Conservation (phyloP, 2,888 invertebrate species). For the Cerastoderma edule region DNA sequence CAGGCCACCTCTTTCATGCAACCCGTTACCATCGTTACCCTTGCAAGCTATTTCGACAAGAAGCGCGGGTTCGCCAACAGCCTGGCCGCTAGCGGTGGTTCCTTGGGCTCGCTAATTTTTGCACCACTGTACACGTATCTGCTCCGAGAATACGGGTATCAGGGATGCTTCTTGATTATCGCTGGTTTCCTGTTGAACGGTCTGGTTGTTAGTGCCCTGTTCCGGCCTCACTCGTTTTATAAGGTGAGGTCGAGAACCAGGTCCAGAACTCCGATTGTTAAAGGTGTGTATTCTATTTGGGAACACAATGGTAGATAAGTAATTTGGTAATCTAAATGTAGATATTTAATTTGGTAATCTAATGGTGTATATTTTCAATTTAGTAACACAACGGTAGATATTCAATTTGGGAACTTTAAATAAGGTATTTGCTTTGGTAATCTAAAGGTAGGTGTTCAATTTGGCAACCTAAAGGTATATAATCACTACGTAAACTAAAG, state of each 20-base stretch:
- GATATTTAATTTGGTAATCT: no score
- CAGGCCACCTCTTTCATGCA: conserved; percentile 32
- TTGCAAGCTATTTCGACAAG: conserved; percentile 39
- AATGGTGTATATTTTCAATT: no score
- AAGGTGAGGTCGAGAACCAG: not conserved
- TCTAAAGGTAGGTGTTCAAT: no score
- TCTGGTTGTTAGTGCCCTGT: conserved; percentile 26
- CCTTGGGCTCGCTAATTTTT: conserved; percentile 33
- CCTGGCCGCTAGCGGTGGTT: conserved; percentile 38
- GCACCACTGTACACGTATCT: conserved; percentile 33
- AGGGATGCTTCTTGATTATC: conserved; percentile 32
- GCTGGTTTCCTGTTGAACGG: conserved; percentile 26
- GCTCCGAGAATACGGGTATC: conserved; percentile 33
- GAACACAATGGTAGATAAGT: no score
- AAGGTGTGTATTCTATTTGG: no score
- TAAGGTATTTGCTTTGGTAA: not conserved
- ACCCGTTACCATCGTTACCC: conserved; percentile 24
- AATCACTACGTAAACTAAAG: no score
- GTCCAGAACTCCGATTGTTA: no score
- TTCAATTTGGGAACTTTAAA: not conserved
- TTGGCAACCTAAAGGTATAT: no score
- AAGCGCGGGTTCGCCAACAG: conserved; percentile 44
- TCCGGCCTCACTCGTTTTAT: conserved; percentile 30
- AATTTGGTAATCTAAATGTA: no score
- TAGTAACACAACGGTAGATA: not conserved